phyloP scores from a whole-genome alignment of 2,888 invertebrate species.

The Folsomia candida region DNA sequence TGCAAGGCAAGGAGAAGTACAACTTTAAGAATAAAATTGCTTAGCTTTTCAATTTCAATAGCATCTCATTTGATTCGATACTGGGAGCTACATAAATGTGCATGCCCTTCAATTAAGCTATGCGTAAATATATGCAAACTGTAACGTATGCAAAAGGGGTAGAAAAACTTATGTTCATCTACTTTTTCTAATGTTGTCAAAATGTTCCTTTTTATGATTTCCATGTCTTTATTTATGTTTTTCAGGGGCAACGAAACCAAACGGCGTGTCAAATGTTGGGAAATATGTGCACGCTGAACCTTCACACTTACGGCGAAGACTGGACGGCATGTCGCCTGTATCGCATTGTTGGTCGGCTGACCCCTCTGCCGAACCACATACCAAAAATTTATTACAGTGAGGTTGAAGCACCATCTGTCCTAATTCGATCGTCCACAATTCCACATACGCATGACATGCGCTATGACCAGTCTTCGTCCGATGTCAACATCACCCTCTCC shows the following conservation, averaged over 20 bases:
- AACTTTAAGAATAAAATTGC: too few species aligned
- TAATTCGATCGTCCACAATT: conserved; percentile 55
- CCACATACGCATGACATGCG: conserved; percentile 48
- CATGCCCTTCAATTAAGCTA: too few species aligned
- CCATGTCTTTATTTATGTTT: too few species aligned
- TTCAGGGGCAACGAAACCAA: conserved; percentile 51
- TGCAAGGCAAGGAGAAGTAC: conserved; percentile 55
- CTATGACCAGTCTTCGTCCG: conserved; percentile 20
- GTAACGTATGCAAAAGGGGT: too few species aligned
- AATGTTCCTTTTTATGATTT: too few species aligned
- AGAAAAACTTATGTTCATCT: too few species aligned
- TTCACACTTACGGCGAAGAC: conserved; percentile 57
- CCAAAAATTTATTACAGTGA: conserved; percentile 58
- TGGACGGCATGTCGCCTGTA: conserved; percentile 40
- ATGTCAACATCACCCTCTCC: conserved; percentile 56
- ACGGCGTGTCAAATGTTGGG: conserved; percentile 67
- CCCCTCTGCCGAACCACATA: conserved; percentile 24
- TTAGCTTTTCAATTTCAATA: too few species aligned
- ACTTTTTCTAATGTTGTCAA: background rate
- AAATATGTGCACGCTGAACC: conserved; percentile 65
- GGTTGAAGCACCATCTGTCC: conserved; percentile 56
- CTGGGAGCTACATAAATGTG: too few species aligned
- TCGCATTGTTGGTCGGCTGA: conserved; percentile 27
- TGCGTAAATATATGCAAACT: too few species aligned
- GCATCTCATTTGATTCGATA: too few species aligned